Base-by-base conservation (phyloP, 2,888 invertebrate species). In the Drosophila pseudotakahashii region DNA sequence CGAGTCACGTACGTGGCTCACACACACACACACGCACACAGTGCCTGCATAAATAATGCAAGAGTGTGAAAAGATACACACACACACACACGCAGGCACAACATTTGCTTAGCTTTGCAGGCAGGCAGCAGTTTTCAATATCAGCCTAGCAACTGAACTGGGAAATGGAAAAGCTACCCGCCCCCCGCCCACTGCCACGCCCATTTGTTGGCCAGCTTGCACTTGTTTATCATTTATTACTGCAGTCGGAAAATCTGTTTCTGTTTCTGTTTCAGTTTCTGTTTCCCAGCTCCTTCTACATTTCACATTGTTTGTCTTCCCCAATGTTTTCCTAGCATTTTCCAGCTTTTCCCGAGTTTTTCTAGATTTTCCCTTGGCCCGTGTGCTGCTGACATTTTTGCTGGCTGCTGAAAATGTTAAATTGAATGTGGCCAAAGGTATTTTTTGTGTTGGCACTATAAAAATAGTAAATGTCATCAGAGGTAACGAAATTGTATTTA, bases 141-240 rank as follows among this genome's bases (percentile, higher is more conserved):
- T 81, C 78, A 73, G 62, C 63, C 70, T 61, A 51, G 42, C 37
- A 47, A 45, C 47, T 55, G 45, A 45, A 36, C 45, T 57, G 50
- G 51, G 34, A 50, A 62, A 62, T 50, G 19, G 48, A 6, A 36
- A 23, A 39, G 37, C 45, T 36, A n/a, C 7, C 14, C 11, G 2
- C 42, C 42, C 41, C 3, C n/a, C 10, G 16, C 13, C 30, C 47
- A 47, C 4, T n/a, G 52, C 47, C 62, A 37, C 39, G 45, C 50
- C 55, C 50, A 57, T 73, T 68, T 73, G 66, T 68, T 73, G 66
- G 78, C 83, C 86, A 77, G 83, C 81, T 75, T 77, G 83, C 80
- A 85, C 83, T 82, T 85, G 86, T 82, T 85, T 81, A 81, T 85
- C 81, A 85, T 81, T 82, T 81, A 81, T 81, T 82, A 78, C 81